Conservation (phyloP, 2,797 vertebrate species). For the Aythya fuligula region DNA sequence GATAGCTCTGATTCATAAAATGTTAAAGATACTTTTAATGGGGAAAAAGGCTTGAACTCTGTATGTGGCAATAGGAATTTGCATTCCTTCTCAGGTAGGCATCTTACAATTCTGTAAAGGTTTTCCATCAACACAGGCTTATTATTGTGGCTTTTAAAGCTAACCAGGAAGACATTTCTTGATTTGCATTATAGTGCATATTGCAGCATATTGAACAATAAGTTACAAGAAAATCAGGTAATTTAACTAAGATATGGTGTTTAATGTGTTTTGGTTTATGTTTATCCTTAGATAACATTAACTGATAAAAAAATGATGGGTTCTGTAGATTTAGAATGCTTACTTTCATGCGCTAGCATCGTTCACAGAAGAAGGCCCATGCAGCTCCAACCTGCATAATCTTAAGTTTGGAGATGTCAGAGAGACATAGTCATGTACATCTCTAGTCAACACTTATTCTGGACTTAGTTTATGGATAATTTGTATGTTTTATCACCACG, state of each 20-base stretch:
- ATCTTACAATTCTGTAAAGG: conserved; percentile 1
- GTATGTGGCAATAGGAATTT: conserved; percentile 46
- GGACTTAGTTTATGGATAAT: background rate
- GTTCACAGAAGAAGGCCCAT: background rate
- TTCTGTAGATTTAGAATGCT: background rate
- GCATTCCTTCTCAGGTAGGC: conserved; percentile 39
- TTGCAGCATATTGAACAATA: background rate
- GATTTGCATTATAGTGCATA: background rate
- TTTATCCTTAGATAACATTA: background rate
- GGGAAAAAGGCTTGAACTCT: conserved; percentile 44
- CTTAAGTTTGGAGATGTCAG: background rate
- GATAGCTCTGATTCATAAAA: conserved; percentile 67
- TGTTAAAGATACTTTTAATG: conserved; percentile 69
- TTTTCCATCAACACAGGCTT: background rate
- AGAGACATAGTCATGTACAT: background rate
- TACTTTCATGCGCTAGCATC: background rate
- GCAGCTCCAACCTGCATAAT: background rate
- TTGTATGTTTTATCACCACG: background rate
- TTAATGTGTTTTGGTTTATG: background rate
- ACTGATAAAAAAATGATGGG: background rate
- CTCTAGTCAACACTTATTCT: background rate
- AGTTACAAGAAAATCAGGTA: background rate
- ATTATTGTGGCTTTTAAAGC: background rate
- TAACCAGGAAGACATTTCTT: background rate
- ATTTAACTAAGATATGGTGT: background rate